Conservation (phyloP, 2,888 invertebrate species). For the Leptura quadrifasciata region DNA sequence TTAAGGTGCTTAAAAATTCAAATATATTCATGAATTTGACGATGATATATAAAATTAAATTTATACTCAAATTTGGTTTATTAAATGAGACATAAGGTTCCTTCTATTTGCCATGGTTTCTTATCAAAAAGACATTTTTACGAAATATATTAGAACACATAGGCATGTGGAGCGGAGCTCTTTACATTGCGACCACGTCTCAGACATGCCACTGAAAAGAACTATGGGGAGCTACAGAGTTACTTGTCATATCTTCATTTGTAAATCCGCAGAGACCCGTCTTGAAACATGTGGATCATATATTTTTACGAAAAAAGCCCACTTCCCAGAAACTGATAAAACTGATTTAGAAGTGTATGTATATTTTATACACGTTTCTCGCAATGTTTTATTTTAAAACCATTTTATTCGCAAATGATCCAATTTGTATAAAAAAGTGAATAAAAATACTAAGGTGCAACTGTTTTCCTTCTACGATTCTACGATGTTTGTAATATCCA, state of each 20-base stretch:
- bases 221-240: not conserved
- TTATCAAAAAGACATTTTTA: not conserved
- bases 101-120: not conserved
- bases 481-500: too few species aligned
- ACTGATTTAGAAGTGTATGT: conserved; percentile 1
- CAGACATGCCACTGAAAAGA: not conserved
- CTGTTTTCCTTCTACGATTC: too few species aligned
- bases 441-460: not conserved
- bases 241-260: conserved; percentile 4
- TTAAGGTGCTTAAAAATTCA: too few species aligned
- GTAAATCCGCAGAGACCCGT: not conserved
- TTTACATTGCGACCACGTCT: conserved; percentile 3
- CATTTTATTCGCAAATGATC: not conserved
- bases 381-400: not conserved
- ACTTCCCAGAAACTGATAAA: conserved; percentile 4
- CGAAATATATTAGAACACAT: not conserved
- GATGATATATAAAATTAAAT: too few species aligned
- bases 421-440: conserved; percentile 1
- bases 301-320: not conserved
- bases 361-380: not conserved
- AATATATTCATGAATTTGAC: too few species aligned
- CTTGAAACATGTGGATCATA: conserved; percentile 3
- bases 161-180: too few species aligned
- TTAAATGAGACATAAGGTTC: too few species aligned
- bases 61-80: too few species aligned